Evolutionary conservation across 2,113 vertebrate species (phyloP).

Genomic region (Ailuropoda melanoleuca): DNA sequence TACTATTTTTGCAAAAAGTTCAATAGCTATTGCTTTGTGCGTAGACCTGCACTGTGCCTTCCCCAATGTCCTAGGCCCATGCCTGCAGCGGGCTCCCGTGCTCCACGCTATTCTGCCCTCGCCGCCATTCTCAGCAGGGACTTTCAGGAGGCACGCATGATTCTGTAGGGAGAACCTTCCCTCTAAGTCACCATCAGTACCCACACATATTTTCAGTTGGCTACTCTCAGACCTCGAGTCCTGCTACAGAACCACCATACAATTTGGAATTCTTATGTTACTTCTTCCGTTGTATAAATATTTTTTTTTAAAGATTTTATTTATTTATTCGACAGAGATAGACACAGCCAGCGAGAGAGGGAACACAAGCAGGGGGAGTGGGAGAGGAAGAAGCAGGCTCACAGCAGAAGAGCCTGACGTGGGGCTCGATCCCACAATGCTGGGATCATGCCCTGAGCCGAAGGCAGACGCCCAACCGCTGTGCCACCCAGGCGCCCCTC

Average conservation of each 20-base stretch:
- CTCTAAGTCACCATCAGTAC: neutral
- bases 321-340: too few species aligned
- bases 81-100: neutral
- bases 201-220: neutral
- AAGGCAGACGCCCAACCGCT: too few species aligned
- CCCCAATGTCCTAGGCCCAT: neutral
- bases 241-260: neutral
- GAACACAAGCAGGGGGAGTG: too few species aligned
- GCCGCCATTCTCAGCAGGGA: neutral
- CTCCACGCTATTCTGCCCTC: neutral
- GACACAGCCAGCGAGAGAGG: too few species aligned
- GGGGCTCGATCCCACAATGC: too few species aligned
- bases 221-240: neutral
- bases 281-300: neutral
- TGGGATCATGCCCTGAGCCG: too few species aligned
- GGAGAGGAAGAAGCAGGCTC: too few species aligned
- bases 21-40: neutral
- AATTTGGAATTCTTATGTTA: neutral
- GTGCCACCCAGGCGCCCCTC: too few species aligned
- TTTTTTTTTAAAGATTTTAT: too few species aligned
- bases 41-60: neutral
- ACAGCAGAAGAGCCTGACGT: too few species aligned
- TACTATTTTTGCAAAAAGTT: neutral
- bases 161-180: neutral
- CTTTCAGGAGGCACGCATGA: neutral